Evolutionary conservation across 2,113 vertebrate genomes (phyloP), one percentile per base, ranked within the genome.

Genomic region (Aegithalos caudatus): DNA sequence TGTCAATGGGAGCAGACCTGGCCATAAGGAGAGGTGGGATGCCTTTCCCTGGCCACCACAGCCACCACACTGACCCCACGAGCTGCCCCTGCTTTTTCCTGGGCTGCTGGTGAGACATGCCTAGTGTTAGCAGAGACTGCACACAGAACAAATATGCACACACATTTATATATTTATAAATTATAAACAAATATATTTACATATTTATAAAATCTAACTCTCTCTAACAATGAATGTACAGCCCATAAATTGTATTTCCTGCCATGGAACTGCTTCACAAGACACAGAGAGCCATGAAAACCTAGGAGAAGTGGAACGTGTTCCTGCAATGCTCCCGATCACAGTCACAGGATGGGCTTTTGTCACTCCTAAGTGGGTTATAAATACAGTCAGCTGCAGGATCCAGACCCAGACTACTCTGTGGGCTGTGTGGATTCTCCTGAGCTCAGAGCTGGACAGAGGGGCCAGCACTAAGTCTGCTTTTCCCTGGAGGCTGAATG

Each of bases 51-150:
- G 18, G 66, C 44, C 16, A 51, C 72, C 77, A 81, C 56, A 35
- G 64, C 65, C 6, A 10, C 37, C 35, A 17, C 28, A 15, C 0
- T 5, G 10, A 12, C 29, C 38, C 14, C 35, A 11, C 0, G 0
- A 48, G 27, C 51, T 78, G 25, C 12, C 35, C 42, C 35, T 45
- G 44, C 38, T 4, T 0, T 60, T 58, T 54, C 33, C 48, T 9
- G 3, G 35, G 67, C 57, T 76, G 31, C 81, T 91, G 60, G 60
- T 0, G 4, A 57, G 35, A 14, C 15, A 7, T 35, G 56, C 5
- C 37, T 23, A 35, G 1, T 21, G 16, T 8, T 2, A 27, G 19
- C 45, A 48, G 58, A 37, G 29, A 17, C 27, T n/a, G 25, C 19
- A 4, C 38, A 42, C 17, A 60, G 10, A 56, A 20, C 8, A 56